Evolutionary conservation across 2,797 vertebrate species (phyloP), one percentile per base, ranked within the genome.

Genomic region (Manis javanica): DNA sequence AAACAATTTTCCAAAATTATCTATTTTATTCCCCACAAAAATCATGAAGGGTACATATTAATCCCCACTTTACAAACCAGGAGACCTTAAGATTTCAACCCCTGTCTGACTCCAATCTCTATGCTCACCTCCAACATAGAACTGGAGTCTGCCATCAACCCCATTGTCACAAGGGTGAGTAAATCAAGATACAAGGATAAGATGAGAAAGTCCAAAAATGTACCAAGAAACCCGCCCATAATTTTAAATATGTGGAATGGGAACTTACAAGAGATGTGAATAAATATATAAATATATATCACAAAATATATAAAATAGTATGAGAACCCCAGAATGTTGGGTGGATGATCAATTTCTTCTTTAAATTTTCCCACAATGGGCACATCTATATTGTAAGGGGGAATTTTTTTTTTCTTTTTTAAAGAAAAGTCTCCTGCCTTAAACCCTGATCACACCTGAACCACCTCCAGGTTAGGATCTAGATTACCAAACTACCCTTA

Each of bases 371-470:
- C 55, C 24, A 75, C n/a, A 59, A 1, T 39, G 34, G 31, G 21
- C 19, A 77, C 37, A 53, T 23, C 34, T 8, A 34, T 10, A 31
- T 75, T 0, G 0, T 10, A 10, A 0, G 19, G 11, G 19, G 1
- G 1, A 16, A 12, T 37, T 46, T 34, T 21, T 10, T 39, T 49
- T 29, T 55, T 63, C 19, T 64, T 21, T 61, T 90, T 5, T 53
- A 34, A 75, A 75, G n/a, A 46, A 13, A 26, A 2, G 0, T 19
- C 31, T 7, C 26, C 68, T 83, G 15, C 63, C 77, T 37, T 78
- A 91, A 79, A 8, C 12, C 34, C 15, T 39, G 46, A 39, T 84
- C 46, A 26, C 18, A 46, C 21, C 59, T 64, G 53, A 94, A 34
- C 59, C 34, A 39, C 26, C 34, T 12, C 78, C 8, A 23, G 15